Base-by-base conservation (phyloP, 2,888 invertebrate species). In the Griposia aprilina region DNA sequence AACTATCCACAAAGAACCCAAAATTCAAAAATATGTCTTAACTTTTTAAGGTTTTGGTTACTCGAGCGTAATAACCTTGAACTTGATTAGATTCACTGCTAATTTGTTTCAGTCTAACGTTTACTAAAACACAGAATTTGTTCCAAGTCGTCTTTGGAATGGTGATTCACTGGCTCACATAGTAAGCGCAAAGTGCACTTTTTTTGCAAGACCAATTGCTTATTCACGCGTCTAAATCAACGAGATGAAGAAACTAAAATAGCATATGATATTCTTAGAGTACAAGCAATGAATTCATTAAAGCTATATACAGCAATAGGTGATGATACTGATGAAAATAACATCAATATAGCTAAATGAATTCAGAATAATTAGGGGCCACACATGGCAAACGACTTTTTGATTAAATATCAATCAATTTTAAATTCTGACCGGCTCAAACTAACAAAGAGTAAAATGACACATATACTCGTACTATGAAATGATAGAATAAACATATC, bases 161-260 rank as follows among this genome's bases (percentile, higher is more conserved):
- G 26, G 73, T 84, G 86, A 84, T 68, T 84, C 84, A 84, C 76
- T 83, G 63, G 20, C 60, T 59, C 26, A 59, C 59, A 82, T 59
- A 76, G 73, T 67, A 57, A 50, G 50, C 41, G 83, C 72, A 73
- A 76, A 74, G 74, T 82, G n/a, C 45, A 55, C 20, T 59, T 74
- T 78, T 80, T 79, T 79, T 70, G 48, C 57, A 59, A 71, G 17
- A 60, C 52, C 41, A 57, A 76, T 83, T 74, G 70, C 57, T 75
- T 86, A 76, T 79, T 79, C 86, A 86, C 57, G 74, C 59, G 23
- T 52, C 36, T 26, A 45, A 71, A 76, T 30, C 20, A 78, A 63
- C 65, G 11, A 57, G 30, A 59, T 59, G 59, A 73, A 48, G 57
- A 62, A 63, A 57, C 30, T 15, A 26, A 59, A 68, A 77, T 50